Conservation (phyloP, 2,888 invertebrate species). For the Ophonus ardosiacus region DNA sequence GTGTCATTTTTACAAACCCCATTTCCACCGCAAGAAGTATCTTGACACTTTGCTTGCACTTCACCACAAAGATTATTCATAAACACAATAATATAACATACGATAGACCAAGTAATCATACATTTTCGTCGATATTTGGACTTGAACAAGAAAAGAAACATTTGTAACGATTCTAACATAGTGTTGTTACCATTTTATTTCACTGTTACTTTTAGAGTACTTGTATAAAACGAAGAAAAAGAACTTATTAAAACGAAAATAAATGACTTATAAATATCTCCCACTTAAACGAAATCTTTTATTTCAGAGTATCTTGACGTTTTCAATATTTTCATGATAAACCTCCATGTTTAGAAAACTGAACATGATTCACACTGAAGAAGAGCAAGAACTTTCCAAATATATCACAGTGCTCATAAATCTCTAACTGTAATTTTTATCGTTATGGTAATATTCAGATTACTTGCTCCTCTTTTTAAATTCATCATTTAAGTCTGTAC, state of each 20-base stretch:
- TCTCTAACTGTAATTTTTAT: slow-evolving; percentile 3
- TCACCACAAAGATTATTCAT: slow-evolving; percentile 60
- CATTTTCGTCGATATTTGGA: slow-evolving; percentile 90
- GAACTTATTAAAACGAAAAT: slow-evolving; percentile 32
- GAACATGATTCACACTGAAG: slow-evolving; percentile 44
- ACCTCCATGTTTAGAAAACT: slow-evolving; percentile 62
- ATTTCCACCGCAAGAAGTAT: slow-evolving; percentile 76
- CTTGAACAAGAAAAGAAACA: slow-evolving; percentile 92
- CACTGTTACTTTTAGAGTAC: slow-evolving; percentile 46
- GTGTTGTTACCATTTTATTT: slow-evolving; percentile 77
- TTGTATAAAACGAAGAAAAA: slow-evolving; percentile 12
- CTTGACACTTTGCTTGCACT: slow-evolving; percentile 72
- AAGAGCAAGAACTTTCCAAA: slow-evolving; percentile 22
- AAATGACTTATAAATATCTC: slow-evolving; percentile 44
- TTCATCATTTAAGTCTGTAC: not conserved
- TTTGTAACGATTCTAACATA: slow-evolving; percentile 90
- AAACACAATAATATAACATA: slow-evolving; percentile 72
- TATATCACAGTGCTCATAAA: not conserved
- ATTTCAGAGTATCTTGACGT: slow-evolving; percentile 60
- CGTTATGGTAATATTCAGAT: not conserved
- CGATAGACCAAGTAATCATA: slow-evolving; percentile 74
- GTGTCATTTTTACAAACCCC: slow-evolving; percentile 90
- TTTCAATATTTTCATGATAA: slow-evolving; percentile 51
- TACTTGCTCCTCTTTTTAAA: not conserved
- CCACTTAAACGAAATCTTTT: slow-evolving; percentile 46